These are phyloP conservation scores for Neogobius melanostomus DNA, from an alignment of 2,113 vertebrate genomes.

Conservation along the genomic window DNA sequence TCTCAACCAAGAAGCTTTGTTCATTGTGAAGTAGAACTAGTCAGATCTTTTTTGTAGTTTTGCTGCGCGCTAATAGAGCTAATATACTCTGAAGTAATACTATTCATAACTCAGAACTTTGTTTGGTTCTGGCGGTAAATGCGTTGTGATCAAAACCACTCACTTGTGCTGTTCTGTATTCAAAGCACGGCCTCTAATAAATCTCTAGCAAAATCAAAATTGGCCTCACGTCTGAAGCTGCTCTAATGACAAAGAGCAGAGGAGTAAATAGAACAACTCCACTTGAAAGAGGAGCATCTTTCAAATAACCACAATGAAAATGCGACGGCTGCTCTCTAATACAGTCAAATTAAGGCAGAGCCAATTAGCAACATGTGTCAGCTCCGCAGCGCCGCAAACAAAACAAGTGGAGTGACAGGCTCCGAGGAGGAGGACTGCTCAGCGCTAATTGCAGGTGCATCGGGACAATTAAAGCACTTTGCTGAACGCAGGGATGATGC, in stretches of 20 bases:
- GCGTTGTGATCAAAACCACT: background rate
- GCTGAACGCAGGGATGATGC: background rate
- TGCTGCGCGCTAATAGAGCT: too few relatives aligned
- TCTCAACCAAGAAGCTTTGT: too few relatives aligned
- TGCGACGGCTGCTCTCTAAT: background rate
- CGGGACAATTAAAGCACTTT: background rate
- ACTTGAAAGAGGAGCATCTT: background rate
- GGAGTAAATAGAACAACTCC: constrained; percentile 1
- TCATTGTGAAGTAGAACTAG: too few relatives aligned
- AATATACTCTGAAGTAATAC: too few relatives aligned
- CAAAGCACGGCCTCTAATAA: background rate
- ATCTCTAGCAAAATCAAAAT: background rate
- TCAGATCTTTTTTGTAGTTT: too few relatives aligned
- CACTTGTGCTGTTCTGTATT: background rate
- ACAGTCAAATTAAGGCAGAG: constrained; percentile 5
- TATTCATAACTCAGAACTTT: too few relatives aligned
- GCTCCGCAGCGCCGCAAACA: background rate
- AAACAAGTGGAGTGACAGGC: constrained; percentile 1
- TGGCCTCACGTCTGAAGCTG: background rate
- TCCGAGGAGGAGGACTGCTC: background rate
- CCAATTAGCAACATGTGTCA: background rate
- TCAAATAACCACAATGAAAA: background rate
- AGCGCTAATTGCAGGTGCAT: background rate
- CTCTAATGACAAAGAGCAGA: background rate
- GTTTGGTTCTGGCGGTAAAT: background rate